These are phyloP conservation scores for Bibio marci DNA, from an alignment of 2,888 invertebrate genomes.

Conservation along the genomic window DNA sequence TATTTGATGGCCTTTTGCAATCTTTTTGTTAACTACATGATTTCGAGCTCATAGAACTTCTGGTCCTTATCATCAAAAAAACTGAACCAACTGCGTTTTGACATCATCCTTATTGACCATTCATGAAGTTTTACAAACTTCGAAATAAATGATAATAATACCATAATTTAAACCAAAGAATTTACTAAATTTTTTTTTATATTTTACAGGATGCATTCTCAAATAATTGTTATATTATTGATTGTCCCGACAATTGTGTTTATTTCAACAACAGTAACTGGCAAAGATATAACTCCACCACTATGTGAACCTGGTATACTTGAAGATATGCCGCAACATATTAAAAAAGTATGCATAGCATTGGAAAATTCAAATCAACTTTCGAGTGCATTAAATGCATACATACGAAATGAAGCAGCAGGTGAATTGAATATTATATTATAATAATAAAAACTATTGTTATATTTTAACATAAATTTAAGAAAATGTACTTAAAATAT, in stretches of 20 bases:
- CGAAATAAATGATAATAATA: no score
- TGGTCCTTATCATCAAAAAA: no score
- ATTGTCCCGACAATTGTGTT: neutral
- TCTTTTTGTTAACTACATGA: no score
- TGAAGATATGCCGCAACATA: slow-evolving; percentile 38
- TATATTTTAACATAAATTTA: neutral
- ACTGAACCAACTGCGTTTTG: no score
- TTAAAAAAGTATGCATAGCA: slow-evolving; percentile 37
- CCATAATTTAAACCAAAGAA: no score
- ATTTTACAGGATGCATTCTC: slow-evolving; percentile 1
- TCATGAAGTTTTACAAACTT: no score
- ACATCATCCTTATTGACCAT: no score
- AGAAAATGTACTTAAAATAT: no score
- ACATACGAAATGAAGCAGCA: slow-evolving; percentile 28
- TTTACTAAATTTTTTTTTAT: no score
- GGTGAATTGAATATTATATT: slow-evolving; percentile 15
- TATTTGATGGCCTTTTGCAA: no score
- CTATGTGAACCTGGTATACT: slow-evolving; percentile 38
- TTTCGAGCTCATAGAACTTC: no score
- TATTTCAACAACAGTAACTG: slow-evolving; percentile 1
- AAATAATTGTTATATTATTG: neutral
- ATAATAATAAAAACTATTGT: neutral
- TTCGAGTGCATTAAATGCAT: slow-evolving; percentile 23
- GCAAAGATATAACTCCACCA: slow-evolving; percentile 26
- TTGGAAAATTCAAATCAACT: slow-evolving; percentile 29